Evolutionary conservation across 2,797 vertebrate species (phyloP).

Genomic region (Tiaroga cobitis): DNA sequence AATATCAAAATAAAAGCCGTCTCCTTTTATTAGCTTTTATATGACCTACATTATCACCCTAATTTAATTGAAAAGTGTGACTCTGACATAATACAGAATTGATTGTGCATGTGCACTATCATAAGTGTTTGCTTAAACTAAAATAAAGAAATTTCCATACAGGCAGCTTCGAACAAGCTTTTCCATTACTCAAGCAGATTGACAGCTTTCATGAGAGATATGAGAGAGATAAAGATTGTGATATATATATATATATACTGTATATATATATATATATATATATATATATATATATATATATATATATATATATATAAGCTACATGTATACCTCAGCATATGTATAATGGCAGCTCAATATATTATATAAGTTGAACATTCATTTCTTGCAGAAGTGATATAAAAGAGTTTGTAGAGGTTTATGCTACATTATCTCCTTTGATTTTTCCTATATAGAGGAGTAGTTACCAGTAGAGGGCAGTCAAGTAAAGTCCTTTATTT

Average conservation of each 20-base stretch:
- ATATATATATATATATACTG: not conserved
- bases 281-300: not conserved
- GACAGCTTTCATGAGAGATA: not conserved
- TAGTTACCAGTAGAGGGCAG: not conserved
- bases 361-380: not conserved
- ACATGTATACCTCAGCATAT: not conserved
- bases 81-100: conserved; percentile 10
- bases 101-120: not conserved
- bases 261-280: not conserved
- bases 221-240: not conserved
- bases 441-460: not conserved
- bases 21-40: conserved; percentile 54
- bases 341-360: not conserved
- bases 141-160: not conserved
- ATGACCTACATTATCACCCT: conserved; percentile 64
- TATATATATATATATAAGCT: not conserved
- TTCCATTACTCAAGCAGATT: not conserved
- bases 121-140: not conserved
- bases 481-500: too few species aligned
- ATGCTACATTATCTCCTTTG: not conserved
- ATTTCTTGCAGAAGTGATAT: not conserved
- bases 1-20: conserved; percentile 69
- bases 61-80: conserved; percentile 38
- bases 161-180: not conserved
- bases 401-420: not conserved